These are phyloP conservation scores for Cenopis cana DNA, from an alignment of 2,888 invertebrate genomes.

Conservation along the genomic window DNA sequence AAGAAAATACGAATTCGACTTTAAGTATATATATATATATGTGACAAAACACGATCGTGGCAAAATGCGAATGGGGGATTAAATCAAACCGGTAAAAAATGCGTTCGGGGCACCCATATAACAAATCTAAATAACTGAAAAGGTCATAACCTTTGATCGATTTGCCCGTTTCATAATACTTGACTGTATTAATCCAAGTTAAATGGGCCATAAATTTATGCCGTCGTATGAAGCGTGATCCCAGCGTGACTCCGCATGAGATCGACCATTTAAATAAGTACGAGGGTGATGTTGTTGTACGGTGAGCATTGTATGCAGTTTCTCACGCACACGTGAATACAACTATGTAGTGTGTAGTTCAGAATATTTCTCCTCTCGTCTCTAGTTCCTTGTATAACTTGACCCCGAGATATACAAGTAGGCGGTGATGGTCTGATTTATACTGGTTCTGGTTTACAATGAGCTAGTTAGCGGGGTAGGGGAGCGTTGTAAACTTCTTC, in stretches of 20 bases:
- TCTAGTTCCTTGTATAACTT: background rate
- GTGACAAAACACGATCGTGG: no score
- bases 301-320: slow-evolving; percentile 35
- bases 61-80: no score
- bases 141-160: slow-evolving; percentile 27
- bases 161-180: slow-evolving; percentile 9
- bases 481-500: background rate
- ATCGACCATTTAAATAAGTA: slow-evolving; percentile 46
- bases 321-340: slow-evolving; percentile 28
- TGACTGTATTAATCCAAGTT: slow-evolving; percentile 25
- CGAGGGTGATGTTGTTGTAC: slow-evolving; percentile 35
- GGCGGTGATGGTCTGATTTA: background rate
- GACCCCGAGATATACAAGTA: background rate
- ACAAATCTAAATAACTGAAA: no score
- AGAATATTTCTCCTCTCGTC: background rate
- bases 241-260: slow-evolving; percentile 56
- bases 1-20: no score
- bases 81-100: no score
- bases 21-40: no score
- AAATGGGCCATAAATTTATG: slow-evolving; percentile 31
- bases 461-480: background rate
- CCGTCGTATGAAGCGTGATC: slow-evolving; percentile 16
- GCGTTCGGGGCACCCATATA: no score
- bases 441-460: background rate
- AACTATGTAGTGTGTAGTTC: background rate